Percentiles rank a stretch among this genome's conserved stretches.
Evolutionary conservation across 1,140 invertebrate genomes (phyloP).

Genomic region (Brachionus asplanchnoidis): DNA sequence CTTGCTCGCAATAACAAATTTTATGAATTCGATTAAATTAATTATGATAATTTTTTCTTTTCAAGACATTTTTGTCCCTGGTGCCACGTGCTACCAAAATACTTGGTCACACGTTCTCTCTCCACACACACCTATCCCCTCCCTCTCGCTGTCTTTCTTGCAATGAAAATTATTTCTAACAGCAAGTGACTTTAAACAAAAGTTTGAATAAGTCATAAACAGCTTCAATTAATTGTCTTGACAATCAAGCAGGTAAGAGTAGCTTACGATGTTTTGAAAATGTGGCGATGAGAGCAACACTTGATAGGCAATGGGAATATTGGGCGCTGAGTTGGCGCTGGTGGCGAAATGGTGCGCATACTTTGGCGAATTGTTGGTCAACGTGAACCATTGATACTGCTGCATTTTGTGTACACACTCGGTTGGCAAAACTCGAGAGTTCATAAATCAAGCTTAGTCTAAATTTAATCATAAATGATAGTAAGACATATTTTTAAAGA

Average conservation of each 20-base stretch:
- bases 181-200: too few relatives aligned
- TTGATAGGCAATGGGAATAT: not conserved
- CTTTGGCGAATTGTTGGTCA: not conserved
- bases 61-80: not conserved
- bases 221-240: not conserved
- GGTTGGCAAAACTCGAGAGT: not conserved
- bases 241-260: not conserved
- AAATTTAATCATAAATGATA: not conserved
- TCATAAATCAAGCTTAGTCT: not conserved
- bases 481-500: not conserved
- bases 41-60: constrained; percentile 21
- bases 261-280: not conserved
- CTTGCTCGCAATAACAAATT: constrained; percentile 4
- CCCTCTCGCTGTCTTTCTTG: not conserved
- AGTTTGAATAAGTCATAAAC: not conserved
- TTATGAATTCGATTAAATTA: constrained; percentile 14
- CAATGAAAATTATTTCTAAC: not conserved
- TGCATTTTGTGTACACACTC: not conserved
- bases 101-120: not conserved
- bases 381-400: not conserved
- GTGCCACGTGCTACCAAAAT: not conserved
- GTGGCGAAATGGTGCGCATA: not conserved
- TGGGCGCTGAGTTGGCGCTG: not conserved
- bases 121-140: not conserved
- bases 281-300: not conserved